These are phyloP conservation scores for Hemicentrotus pulcherrimus DNA, from an alignment of 35 echinoderm and acorn worm genomes.

Conservation along the genomic window DNA sequence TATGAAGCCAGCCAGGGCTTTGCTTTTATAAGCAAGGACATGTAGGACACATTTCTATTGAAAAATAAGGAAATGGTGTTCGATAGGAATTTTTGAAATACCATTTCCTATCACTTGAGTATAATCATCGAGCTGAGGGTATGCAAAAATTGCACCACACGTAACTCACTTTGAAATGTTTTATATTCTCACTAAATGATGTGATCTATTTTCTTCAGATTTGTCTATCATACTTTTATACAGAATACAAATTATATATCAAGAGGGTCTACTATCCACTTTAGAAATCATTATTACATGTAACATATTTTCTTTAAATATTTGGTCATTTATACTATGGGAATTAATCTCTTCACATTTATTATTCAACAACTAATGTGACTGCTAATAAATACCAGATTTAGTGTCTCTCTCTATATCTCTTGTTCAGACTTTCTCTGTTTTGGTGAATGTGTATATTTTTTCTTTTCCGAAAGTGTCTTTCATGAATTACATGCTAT, in stretches of 20 bases:
- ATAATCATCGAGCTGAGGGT: background rate
- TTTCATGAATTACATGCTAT: background rate
- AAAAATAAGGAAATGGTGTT: background rate
- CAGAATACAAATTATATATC: background rate
- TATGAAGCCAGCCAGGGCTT: too few species aligned
- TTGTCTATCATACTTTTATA: slow-evolving; percentile 6
- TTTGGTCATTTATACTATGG: background rate
- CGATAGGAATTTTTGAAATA: background rate
- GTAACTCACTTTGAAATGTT: background rate
- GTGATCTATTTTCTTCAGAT: background rate
- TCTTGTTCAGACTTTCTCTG: background rate
- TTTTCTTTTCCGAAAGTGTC: too few species aligned
- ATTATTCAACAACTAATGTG: background rate
- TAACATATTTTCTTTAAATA: background rate
- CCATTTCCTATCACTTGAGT: background rate
- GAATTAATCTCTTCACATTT: background rate
- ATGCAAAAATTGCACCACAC: background rate
- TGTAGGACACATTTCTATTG: too few species aligned
- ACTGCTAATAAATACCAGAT: background rate
- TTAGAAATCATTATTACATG: background rate
- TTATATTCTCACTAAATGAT: background rate
- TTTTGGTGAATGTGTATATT: background rate
- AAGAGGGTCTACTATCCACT: background rate
- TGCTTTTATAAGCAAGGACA: too few species aligned
- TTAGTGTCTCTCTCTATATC: background rate